phyloP scores from a whole-genome alignment of 2,113 vertebrate genomes.

The Centrocercus urophasianus region DNA sequence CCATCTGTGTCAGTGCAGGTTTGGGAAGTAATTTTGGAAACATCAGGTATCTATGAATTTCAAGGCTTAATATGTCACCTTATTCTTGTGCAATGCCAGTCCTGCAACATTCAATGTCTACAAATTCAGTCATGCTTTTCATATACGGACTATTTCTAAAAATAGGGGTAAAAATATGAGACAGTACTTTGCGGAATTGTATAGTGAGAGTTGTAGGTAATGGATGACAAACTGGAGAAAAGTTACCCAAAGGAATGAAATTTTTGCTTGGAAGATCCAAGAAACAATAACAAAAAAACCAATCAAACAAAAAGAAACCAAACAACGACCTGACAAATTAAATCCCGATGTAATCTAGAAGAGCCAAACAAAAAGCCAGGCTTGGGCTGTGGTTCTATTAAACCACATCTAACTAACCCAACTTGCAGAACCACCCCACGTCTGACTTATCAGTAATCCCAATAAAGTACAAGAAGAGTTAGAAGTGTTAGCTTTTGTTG shows the following conservation, averaged over 20 bases:
- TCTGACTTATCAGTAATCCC: neutral
- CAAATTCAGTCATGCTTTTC: neutral
- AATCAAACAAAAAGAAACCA: no score
- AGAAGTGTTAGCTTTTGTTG: neutral
- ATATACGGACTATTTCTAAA: neutral
- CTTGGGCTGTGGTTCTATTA: neutral
- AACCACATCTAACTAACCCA: neutral
- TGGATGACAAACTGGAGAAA: neutral
- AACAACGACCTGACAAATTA: neutral
- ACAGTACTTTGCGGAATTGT: neutral
- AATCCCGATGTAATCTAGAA: neutral
- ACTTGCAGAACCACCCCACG: neutral
- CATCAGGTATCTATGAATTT: neutral
- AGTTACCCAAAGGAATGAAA: neutral
- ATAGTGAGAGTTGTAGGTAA: neutral
- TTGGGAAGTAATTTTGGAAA: neutral
- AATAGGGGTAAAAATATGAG: neutral
- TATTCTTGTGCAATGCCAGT: neutral
- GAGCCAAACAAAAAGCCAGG: neutral
- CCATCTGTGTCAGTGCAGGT: neutral
- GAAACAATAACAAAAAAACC: no score
- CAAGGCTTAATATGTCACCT: neutral
- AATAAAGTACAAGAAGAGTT: neutral
- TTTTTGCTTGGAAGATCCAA: neutral
- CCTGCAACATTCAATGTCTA: neutral